These are phyloP conservation scores for Akabosia matsudoensis DNA, from an alignment of 1,140 invertebrate species.

Conservation along the genomic window DNA sequence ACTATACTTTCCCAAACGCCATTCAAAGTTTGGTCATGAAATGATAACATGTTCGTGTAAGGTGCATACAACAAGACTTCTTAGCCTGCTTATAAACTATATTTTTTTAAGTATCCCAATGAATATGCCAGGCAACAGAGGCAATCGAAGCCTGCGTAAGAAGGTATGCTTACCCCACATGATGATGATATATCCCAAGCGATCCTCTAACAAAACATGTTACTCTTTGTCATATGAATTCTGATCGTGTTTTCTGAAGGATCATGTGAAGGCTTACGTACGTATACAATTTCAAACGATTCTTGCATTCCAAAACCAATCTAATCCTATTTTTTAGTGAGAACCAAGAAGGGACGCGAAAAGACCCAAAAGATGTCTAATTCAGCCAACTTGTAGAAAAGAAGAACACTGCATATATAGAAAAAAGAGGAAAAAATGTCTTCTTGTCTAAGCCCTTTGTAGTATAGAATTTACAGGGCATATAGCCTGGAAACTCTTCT, in stretches of 20 bases:
- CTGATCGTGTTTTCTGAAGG: constrained; percentile 1
- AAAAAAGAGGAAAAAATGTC: not conserved
- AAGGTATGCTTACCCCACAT: not conserved
- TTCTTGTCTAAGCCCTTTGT: too few species aligned
- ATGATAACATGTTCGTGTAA: not conserved
- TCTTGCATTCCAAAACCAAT: constrained; percentile 21
- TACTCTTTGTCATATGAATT: not conserved
- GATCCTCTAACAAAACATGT: not conserved
- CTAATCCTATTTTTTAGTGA: constrained; percentile 8
- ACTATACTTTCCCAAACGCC: not conserved
- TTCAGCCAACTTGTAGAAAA: not conserved
- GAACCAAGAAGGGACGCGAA: not conserved
- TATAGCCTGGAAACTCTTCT: too few species aligned
- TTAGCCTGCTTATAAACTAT: too few species aligned
- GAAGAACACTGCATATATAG: not conserved
- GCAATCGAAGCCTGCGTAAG: too few species aligned
- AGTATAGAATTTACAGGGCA: too few species aligned
- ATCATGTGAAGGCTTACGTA: not conserved
- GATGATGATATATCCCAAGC: not conserved
- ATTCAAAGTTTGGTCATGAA: constrained; percentile 22
- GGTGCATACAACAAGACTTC: not conserved
- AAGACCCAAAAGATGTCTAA: not conserved
- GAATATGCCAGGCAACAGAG: too few species aligned
- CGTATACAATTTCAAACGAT: constrained; percentile 1
- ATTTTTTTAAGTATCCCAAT: too few species aligned